Conservation (phyloP, 1,140 invertebrate genomes). For the Panagrolaimus sp. region DNA sequence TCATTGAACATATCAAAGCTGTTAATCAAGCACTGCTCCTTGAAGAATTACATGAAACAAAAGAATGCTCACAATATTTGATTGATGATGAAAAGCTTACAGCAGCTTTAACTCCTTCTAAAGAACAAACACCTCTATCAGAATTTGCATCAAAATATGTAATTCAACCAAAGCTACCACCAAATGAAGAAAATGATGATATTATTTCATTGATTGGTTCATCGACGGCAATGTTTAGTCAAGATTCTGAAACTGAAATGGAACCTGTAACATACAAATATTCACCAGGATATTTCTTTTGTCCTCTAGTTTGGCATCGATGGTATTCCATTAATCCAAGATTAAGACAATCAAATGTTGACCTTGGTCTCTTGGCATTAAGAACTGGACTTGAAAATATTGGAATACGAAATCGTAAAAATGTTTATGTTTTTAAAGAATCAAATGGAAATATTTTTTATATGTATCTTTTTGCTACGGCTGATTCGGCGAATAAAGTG, state of each 20-base stretch:
- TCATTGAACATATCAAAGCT: not conserved
- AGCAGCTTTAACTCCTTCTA: not conserved
- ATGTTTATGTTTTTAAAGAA: slow-evolving; percentile 22
- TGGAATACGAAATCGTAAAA: slow-evolving; percentile 36
- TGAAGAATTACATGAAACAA: not conserved
- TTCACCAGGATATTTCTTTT: slow-evolving; percentile 38
- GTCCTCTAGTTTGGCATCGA: slow-evolving; percentile 36
- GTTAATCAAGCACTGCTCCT: not conserved
- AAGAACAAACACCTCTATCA: not conserved
- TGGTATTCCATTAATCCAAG: slow-evolving; percentile 45
- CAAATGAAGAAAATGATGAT: not conserved
- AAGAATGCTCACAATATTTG: not conserved
- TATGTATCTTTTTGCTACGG: not conserved
- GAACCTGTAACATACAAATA: slow-evolving; percentile 36
- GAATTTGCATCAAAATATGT: slow-evolving; percentile 8
- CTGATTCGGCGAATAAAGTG: not conserved
- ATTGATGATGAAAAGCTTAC: not conserved
- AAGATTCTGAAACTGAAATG: slow-evolving; percentile 17
- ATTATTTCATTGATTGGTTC: slow-evolving; percentile 15
- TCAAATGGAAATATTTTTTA: slow-evolving; percentile 7
- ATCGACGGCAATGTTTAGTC: slow-evolving; percentile 29
- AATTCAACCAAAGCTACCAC: not conserved
- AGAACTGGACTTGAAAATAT: slow-evolving; percentile 29
- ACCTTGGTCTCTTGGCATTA: slow-evolving; percentile 29
- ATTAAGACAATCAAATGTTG: slow-evolving; percentile 14